Percentiles rank a stretch among this genome's conserved stretches.
phyloP scores from a whole-genome alignment of 2,113 vertebrate species.

The Lophochroa leadbeateri region DNA sequence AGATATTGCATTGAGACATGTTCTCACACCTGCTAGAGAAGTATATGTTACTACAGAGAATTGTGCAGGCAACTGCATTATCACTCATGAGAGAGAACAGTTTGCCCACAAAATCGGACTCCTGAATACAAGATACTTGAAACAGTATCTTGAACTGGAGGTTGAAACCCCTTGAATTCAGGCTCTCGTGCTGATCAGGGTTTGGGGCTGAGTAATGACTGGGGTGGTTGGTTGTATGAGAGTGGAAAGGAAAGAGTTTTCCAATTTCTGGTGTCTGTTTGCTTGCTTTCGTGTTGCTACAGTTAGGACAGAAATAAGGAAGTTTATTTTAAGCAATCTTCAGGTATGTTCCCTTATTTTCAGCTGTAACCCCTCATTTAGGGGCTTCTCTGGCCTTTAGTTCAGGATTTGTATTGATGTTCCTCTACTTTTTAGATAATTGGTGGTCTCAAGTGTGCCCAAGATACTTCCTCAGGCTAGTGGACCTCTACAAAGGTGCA shows the following conservation, averaged over 20 bases:
- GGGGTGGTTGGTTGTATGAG: not conserved
- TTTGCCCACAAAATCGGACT: not conserved
- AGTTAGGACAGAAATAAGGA: not conserved
- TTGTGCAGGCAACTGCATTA: not conserved
- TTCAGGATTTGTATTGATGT: not conserved
- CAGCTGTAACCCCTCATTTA: not conserved
- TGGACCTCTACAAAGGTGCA: conserved; percentile 93
- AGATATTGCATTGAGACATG: not conserved
- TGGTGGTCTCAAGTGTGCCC: conserved; percentile 95
- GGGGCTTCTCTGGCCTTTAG: not conserved
- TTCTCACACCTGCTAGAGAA: not conserved
- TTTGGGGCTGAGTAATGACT: not conserved
- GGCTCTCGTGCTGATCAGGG: not conserved
- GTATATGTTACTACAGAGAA: not conserved
- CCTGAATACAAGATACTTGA: not conserved
- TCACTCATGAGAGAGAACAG: not conserved
- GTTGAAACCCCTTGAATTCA: not conserved
- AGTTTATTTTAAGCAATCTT: not conserved
- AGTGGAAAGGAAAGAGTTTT: not conserved
- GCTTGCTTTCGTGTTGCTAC: not conserved
- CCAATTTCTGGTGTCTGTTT: not conserved
- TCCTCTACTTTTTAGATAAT: conserved; percentile 84
- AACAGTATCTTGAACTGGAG: not conserved
- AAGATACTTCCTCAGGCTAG: conserved; percentile 87
- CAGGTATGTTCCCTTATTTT: not conserved